Conservation (phyloP, 1,140 invertebrate genomes). For the Thaumetopoea pityocampa region DNA sequence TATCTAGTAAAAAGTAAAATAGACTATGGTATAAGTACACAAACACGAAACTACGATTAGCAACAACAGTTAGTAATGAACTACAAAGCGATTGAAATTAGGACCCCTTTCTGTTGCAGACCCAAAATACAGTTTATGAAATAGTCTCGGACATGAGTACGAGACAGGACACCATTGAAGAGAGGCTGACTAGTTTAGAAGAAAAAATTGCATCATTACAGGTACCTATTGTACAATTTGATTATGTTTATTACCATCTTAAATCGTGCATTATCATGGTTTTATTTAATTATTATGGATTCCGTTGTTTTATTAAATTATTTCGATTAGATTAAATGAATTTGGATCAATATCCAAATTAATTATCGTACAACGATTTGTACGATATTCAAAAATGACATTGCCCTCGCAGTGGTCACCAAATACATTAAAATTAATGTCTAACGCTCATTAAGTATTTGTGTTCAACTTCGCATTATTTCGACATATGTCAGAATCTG, state of each 20-base stretch:
- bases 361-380: too few relatives aligned
- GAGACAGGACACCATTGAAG: conserved; percentile 92
- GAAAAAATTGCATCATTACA: conserved; percentile 89
- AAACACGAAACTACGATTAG: conserved; percentile 35
- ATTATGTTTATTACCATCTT: too few relatives aligned
- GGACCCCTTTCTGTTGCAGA: conserved; percentile 84
- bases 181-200: conserved; percentile 89
- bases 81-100: conserved; percentile 75
- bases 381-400: too few relatives aligned
- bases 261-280: not conserved
- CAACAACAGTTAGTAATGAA: conserved; percentile 52
- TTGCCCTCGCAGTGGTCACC: too few relatives aligned
- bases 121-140: conserved; percentile 97
- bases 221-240: too few relatives aligned
- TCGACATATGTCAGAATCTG: too few relatives aligned
- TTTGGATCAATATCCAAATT: too few relatives aligned
- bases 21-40: conserved; percentile 39
- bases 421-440: too few relatives aligned
- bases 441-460: too few relatives aligned
- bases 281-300: not conserved
- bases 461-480: too few relatives aligned
- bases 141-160: conserved; percentile 97
- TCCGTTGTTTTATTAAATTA: not conserved
- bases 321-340: too few relatives aligned
- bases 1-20: conserved; percentile 15